phyloP scores from a whole-genome alignment of 2,797 vertebrate species.

The Vultur gryphus region DNA sequence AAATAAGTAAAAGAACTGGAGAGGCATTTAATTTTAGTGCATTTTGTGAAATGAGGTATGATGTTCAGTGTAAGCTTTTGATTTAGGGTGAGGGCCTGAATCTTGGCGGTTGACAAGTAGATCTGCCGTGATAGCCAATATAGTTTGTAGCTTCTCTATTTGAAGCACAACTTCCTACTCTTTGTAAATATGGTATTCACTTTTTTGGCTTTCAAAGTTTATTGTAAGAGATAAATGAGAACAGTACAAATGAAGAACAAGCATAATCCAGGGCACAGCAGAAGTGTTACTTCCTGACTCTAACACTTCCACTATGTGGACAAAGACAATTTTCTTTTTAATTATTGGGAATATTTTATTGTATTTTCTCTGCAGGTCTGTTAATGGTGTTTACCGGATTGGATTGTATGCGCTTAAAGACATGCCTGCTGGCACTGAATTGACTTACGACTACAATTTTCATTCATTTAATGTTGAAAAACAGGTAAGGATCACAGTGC shows the following conservation, averaged over 20 bases:
- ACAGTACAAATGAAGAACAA: neutral
- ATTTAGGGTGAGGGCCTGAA: neutral
- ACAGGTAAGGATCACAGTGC: slow-evolving; percentile 77
- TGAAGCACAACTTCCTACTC: neutral
- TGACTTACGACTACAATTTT: slow-evolving; percentile 98
- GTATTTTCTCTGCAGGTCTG: slow-evolving; percentile 79
- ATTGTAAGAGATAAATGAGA: neutral
- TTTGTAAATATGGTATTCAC: neutral
- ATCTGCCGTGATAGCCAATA: neutral
- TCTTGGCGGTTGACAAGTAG: neutral
- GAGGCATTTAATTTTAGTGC: neutral
- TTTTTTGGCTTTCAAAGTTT: neutral
- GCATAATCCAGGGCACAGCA: neutral
- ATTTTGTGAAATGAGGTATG: neutral
- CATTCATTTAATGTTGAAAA: slow-evolving; percentile 96
- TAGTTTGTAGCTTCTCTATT: neutral
- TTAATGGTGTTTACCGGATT: slow-evolving; percentile 95
- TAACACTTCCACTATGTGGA: neutral
- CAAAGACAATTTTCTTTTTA: neutral
- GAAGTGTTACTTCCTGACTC: neutral
- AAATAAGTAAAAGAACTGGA: neutral
- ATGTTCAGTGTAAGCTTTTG: neutral
- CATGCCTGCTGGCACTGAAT: slow-evolving; percentile 88
- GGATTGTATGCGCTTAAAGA: slow-evolving; percentile 94
- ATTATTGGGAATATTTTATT: neutral